Percentiles rank a stretch among this genome's conserved stretches.
Evolutionary conservation across 2,888 invertebrate species (phyloP).

Genomic region (Gymnocheta viridis): DNA sequence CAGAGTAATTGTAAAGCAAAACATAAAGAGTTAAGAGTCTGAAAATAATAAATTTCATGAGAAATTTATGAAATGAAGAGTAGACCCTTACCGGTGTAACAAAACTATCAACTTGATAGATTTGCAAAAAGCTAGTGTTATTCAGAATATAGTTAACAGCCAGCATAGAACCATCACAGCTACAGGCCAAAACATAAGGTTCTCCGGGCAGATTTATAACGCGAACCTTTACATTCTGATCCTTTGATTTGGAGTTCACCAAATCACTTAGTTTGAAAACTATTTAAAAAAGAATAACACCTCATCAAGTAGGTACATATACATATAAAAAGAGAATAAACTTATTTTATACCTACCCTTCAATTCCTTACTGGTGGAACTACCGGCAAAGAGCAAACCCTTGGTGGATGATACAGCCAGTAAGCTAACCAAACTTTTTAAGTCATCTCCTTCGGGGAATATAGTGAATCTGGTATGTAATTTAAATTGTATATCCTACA

Average conservation of each 20-base stretch:
- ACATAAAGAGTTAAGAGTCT: slow-evolving; percentile 83
- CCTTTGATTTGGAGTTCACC: slow-evolving; percentile 74
- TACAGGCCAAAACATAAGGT: slow-evolving; percentile 87
- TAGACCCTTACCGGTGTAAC: slow-evolving; percentile 81
- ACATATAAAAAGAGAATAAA: background rate
- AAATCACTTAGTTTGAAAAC: slow-evolving; percentile 77
- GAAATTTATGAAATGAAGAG: background rate
- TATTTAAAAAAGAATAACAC: too few species aligned
- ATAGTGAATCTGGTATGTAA: slow-evolving; percentile 86
- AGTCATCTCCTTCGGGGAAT: slow-evolving; percentile 83
- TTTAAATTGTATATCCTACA: slow-evolving; percentile 89
- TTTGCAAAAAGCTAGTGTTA: slow-evolving; percentile 83
- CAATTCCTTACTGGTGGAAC: slow-evolving; percentile 84
- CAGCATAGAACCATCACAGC: slow-evolving; percentile 89
- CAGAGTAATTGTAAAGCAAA: slow-evolving; percentile 85
- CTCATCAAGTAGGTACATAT: too few species aligned
- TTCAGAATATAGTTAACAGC: slow-evolving; percentile 86
- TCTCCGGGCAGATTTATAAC: slow-evolving; percentile 84
- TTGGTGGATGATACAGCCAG: slow-evolving; percentile 88
- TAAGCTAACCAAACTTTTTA: slow-evolving; percentile 84
- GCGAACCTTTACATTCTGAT: slow-evolving; percentile 82
- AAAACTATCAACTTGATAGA: slow-evolving; percentile 89
- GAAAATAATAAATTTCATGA: slow-evolving; percentile 1
- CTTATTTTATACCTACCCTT: slow-evolving; percentile 74
- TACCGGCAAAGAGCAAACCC: slow-evolving; percentile 89